These are phyloP conservation scores for Ceraclea dissimilis DNA, from an alignment of 2,888 invertebrate genomes.

Conservation along the genomic window DNA sequence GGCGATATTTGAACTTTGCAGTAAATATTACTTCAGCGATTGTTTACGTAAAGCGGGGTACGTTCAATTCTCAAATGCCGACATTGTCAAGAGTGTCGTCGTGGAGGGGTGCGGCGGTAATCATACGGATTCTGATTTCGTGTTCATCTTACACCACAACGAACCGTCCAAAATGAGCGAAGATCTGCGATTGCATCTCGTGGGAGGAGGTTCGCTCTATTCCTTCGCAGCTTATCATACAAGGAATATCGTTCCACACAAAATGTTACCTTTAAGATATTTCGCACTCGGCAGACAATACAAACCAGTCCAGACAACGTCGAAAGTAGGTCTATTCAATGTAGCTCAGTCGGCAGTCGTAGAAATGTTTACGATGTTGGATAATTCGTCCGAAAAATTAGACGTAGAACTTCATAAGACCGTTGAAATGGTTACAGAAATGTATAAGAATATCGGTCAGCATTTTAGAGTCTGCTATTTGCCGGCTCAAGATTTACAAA, in stretches of 20 bases:
- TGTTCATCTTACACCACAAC: constrained; percentile 54
- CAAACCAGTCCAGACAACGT: constrained; percentile 36
- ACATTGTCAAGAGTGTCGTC: constrained; percentile 67
- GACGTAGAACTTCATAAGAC: constrained; percentile 50
- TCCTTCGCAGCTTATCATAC: constrained; percentile 69
- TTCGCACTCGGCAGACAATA: constrained; percentile 68
- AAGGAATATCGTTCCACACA: constrained; percentile 55
- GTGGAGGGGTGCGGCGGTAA: constrained; percentile 65
- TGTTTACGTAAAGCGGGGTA: constrained; percentile 44
- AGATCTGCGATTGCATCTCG: constrained; percentile 60
- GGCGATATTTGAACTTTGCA: constrained; percentile 61
- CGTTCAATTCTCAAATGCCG: constrained; percentile 63
- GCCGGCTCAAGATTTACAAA: constrained; percentile 53
- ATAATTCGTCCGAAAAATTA: constrained; percentile 40
- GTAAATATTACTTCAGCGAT: constrained; percentile 46
- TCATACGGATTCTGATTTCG: constrained; percentile 45
- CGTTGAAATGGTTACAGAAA: constrained; percentile 41
- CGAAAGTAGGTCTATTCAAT: constrained; percentile 51
- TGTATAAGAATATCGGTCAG: constrained; percentile 59
- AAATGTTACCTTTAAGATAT: constrained; percentile 60
- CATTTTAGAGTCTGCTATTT: constrained; percentile 59
- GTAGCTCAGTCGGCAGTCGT: constrained; percentile 62
- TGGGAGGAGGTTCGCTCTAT: constrained; percentile 65
- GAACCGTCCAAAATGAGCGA: constrained; percentile 46
- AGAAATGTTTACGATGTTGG: constrained; percentile 56